phyloP scores from a whole-genome alignment of 2,113 vertebrate genomes.

The Peromyscus californicus region DNA sequence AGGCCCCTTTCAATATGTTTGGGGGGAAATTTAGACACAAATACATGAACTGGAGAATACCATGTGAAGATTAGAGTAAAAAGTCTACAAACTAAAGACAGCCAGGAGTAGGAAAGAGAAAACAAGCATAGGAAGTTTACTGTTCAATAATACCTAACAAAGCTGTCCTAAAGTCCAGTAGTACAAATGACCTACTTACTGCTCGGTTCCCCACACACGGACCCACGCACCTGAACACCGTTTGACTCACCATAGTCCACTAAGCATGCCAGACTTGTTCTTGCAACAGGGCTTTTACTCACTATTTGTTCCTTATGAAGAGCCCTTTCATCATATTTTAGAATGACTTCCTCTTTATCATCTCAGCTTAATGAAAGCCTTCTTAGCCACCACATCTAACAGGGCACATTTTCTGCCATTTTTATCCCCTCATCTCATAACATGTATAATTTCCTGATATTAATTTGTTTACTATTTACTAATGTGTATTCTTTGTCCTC shows the following conservation, averaged over 20 bases:
- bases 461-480: constrained; percentile 44
- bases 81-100: not conserved
- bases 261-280: not conserved
- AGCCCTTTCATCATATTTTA: not conserved
- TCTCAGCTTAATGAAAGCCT: constrained; percentile 18
- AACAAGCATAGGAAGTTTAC: not conserved
- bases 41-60: not conserved
- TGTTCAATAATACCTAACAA: not conserved
- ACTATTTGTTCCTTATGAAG: not conserved
- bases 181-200: not conserved
- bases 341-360: not conserved
- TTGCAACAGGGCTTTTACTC: not conserved
- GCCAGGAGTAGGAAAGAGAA: not conserved
- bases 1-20: not conserved
- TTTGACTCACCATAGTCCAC: not conserved
- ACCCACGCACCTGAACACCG: not conserved
- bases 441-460: not conserved
- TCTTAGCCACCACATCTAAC: constrained; percentile 24
- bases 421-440: not conserved
- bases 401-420: not conserved
- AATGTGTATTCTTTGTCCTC: constrained; percentile 23
- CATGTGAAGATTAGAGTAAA: not conserved
- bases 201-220: not conserved
- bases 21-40: not conserved
- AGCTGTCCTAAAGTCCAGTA: constrained; percentile 4